These are phyloP conservation scores for Morus bassanus DNA, from an alignment of 2,797 vertebrate genomes.

Conservation along the genomic window DNA sequence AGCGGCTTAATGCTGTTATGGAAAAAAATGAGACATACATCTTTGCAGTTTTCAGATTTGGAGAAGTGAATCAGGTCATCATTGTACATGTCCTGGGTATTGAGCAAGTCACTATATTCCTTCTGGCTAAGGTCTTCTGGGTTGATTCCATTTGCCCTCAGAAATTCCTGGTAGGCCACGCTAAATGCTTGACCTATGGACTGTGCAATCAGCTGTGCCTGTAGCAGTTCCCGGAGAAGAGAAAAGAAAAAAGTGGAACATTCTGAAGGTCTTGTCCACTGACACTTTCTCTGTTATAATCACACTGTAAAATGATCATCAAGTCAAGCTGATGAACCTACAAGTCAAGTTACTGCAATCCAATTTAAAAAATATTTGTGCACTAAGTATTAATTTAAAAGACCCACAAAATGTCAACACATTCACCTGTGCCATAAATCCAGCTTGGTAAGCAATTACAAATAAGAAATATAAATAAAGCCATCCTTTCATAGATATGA, in stretches of 20 bases:
- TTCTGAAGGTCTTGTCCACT: not conserved
- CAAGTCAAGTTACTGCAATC: not conserved
- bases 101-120: slow-evolving; percentile 94
- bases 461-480: not conserved
- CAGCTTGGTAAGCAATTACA: not conserved
- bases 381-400: not conserved
- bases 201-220: slow-evolving; percentile 95
- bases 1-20: not conserved
- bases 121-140: slow-evolving; percentile 96
- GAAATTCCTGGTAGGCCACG: slow-evolving; percentile 95
- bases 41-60: slow-evolving; percentile 98
- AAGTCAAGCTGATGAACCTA: not conserved
- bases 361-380: not conserved
- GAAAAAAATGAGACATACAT: slow-evolving; percentile 75
- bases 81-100: slow-evolving; percentile 97
- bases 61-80: slow-evolving; percentile 97
- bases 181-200: slow-evolving; percentile 96
- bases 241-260: not conserved
- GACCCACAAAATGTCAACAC: not conserved
- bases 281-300: not conserved
- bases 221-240: not conserved
- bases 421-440: not conserved
- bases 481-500: not conserved
- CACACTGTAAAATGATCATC: not conserved
- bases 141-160: slow-evolving; percentile 94